These are phyloP conservation scores for Barypeithes pellucidus DNA, from an alignment of 2,888 invertebrate genomes.

Conservation along the genomic window DNA sequence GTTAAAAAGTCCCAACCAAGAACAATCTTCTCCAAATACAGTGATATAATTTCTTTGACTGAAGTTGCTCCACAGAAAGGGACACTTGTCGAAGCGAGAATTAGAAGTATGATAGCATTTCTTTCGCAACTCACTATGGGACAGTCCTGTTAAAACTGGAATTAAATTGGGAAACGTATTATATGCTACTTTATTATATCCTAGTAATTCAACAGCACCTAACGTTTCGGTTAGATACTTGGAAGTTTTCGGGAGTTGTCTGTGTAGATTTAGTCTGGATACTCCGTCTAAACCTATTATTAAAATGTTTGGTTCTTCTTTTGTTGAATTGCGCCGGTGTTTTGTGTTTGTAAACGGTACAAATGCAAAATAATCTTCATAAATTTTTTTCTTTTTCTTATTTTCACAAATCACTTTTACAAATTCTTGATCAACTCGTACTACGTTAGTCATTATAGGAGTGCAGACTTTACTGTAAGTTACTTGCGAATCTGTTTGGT, in stretches of 20 bases:
- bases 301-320: constrained; percentile 77
- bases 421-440: constrained; percentile 77
- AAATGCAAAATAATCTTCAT: constrained; percentile 81
- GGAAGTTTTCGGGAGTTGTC: constrained; percentile 86
- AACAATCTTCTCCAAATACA: constrained; percentile 88
- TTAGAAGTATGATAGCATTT: constrained; percentile 75
- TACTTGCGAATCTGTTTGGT: constrained; percentile 72
- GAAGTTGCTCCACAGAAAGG: constrained; percentile 89
- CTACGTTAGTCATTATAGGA: constrained; percentile 71
- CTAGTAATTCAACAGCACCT: constrained; percentile 84
- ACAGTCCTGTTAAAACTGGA: constrained; percentile 84
- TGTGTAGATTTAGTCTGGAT: constrained; percentile 87
- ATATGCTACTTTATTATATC: constrained; percentile 95
- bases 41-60: constrained; percentile 76
- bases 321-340: background rate
- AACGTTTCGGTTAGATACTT: constrained; percentile 74
- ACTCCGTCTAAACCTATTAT: constrained; percentile 90
- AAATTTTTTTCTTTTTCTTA: constrained; percentile 69
- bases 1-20: constrained; percentile 87
- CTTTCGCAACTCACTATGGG: constrained; percentile 76
- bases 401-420: constrained; percentile 78
- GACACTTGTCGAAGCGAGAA: constrained; percentile 83
- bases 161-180: constrained; percentile 94
- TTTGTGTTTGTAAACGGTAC: constrained; percentile 70
- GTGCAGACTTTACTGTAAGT: constrained; percentile 72